A percentile compares a stretch with the other conserved stretches of the same genome.
Evolutionary conservation across 2,888 invertebrate species (phyloP).

Genomic region (Lithophane socia): DNA sequence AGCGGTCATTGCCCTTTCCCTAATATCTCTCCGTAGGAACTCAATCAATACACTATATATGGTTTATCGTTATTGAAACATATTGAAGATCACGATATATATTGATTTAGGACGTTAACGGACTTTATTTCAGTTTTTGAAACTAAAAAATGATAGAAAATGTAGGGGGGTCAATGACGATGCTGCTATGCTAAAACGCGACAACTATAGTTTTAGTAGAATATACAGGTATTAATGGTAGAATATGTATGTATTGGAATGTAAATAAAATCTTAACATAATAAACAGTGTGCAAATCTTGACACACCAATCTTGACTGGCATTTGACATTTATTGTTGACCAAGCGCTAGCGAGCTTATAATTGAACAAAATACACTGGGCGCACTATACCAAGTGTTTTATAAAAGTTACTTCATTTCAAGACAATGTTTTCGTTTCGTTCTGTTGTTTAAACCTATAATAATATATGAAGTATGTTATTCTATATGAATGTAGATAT

Average conservation of each 20-base stretch:
- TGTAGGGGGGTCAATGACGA: neutral
- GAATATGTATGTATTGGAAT: neutral
- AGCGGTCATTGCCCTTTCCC: neutral
- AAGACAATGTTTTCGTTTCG: constrained; percentile 20
- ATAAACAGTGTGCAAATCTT: neutral
- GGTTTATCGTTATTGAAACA: neutral
- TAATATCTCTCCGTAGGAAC: neutral
- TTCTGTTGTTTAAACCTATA: constrained; percentile 30
- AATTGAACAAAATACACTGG: neutral
- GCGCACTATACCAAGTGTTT: neutral
- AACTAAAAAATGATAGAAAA: neutral
- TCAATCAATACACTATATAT: neutral
- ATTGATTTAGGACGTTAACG: neutral
- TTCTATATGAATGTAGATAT: constrained; percentile 39
- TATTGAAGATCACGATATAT: neutral
- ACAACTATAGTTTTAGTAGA: neutral
- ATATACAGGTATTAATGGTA: neutral
- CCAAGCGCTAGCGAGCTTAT: neutral
- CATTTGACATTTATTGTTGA: neutral
- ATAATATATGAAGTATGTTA: constrained; percentile 39
- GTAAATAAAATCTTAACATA: neutral
- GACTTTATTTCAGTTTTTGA: neutral
- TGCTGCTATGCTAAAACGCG: neutral
- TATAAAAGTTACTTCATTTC: constrained; percentile 31
- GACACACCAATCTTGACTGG: too few relatives aligned